Base-by-base conservation (phyloP, 2,888 invertebrate genomes). In the Campoplex capitator region DNA sequence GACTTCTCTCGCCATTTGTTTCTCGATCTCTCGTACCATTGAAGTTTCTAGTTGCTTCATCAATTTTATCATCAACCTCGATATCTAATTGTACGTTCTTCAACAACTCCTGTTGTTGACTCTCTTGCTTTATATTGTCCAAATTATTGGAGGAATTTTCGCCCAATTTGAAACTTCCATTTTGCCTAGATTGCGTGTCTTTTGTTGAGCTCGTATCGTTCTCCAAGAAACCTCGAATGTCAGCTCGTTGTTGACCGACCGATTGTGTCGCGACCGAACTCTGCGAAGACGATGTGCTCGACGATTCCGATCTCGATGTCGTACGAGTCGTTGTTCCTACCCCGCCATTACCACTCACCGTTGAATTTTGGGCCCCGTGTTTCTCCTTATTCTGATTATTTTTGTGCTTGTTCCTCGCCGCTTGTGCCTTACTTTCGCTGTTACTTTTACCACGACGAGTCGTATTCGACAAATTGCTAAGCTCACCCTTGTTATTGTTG, bases 321-420 rank as follows among this genome's bases (percentile, higher is more conserved):
- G 91, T 89, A 67, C 93, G 91, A 78, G 79, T 70, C 79, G 79
- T 70, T 42, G 56, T 16, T 13, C 56, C 95, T 94, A 71, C 94
- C 91, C 90, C 91, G 93, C 51, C 92, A 92, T 80, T 92, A 92
- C 80, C 90, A 93, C 84, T 76, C 7, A 74, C 65, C 45, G 77
- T 56, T 67, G 71, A 75, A 76, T 84, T 74, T 79, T 83, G 77
- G 32, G 80, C 87, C 13, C 89, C 89, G 76, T 93, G 94, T 84
- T 94, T 94, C 54, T 94, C 94, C 89, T 94, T 95, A 85, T 95
- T 95, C 88, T 94, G 93, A 87, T 93, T 94, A 89, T 94, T 95
- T 94, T 95, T 95, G 92, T 95, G 95, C 92, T 95, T 95, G 90
- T 95, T 95, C 89, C 95, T 93, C 92, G 95, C 95, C 88, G 95